phyloP scores from a whole-genome alignment of 2,888 invertebrate genomes.

The Strigamia maritima region DNA sequence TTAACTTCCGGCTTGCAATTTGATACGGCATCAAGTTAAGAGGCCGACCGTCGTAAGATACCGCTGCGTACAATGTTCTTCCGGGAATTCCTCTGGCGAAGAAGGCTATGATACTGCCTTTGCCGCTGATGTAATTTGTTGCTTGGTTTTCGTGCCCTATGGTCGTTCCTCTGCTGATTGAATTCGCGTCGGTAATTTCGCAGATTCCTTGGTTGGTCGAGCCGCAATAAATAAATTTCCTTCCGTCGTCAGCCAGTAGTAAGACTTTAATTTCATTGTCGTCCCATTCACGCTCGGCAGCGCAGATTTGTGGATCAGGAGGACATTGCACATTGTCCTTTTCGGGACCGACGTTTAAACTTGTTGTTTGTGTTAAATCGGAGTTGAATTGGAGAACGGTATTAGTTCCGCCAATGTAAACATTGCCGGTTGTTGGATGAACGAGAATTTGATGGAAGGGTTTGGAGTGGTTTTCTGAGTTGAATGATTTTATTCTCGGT shows the following conservation, averaged over 20 bases:
- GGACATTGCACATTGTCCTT: constrained; percentile 35
- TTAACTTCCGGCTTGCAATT: constrained; percentile 36
- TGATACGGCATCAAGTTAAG: constrained; percentile 20
- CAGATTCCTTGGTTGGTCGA: constrained; percentile 36
- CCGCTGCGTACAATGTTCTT: constrained; percentile 38
- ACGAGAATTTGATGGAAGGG: constrained; percentile 38
- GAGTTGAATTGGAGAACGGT: constrained; percentile 36
- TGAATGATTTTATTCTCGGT: not conserved
- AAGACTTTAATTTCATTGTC: constrained; percentile 35
- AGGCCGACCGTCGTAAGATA: constrained; percentile 39
- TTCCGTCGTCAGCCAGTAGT: not conserved
- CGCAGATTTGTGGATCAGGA: constrained; percentile 9
- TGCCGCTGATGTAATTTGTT: constrained; percentile 40
- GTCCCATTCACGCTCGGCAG: not conserved
- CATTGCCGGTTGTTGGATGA: constrained; percentile 38
- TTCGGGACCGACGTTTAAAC: not conserved
- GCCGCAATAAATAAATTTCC: constrained; percentile 29
- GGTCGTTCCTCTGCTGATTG: not conserved
- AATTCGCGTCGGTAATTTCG: not conserved
- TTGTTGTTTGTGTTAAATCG: constrained; percentile 29
- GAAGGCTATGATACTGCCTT: constrained; percentile 37
- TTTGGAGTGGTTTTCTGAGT: not conserved
- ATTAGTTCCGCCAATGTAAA: constrained; percentile 41
- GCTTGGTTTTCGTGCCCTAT: constrained; percentile 39
- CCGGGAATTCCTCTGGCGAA: constrained; percentile 38